Base-by-base conservation (phyloP, 2,888 invertebrate species). In the Poecilus cupreus region DNA sequence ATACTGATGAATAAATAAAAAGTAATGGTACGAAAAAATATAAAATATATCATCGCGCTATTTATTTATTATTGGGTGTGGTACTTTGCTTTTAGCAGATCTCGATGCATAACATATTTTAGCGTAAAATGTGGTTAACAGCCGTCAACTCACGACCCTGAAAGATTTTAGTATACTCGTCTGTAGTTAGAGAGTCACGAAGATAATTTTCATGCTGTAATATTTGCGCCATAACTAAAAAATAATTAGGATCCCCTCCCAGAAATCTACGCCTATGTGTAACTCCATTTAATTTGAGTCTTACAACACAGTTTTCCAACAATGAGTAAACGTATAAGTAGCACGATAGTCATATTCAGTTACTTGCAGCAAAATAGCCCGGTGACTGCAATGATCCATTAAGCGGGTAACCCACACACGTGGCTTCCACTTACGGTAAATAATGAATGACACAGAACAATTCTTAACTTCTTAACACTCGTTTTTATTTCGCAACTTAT, bases 371-470 rank as follows among this genome's bases (percentile, higher is more conserved):
- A 32, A 70, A 60, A 76, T 32, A n/a, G 26, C 26, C 22, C 0
- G 22, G 68, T 49, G 70, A 79, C 37, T 79, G 8, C 68, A 79
- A 49, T 46, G 68, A 11, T 64, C 24, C 49, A 46, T 68, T 26
- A 43, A 3, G 11, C 79, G 49, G 46, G 11, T 16, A 78, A 78
- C 46, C 64, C 46, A 26, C 64, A 72, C 72, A 22, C 22, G 72
- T 72, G 43, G 39, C 11, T 39, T 13, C 49, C 32, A 46, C 43
- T 60, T 78, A 78, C 60, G 60, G 60, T 22, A 57, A 70, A 64
- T 79, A 78, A 79, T 49, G 64, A 64, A 79, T 49, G 64, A 64
- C 70, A 64, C 22, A 68, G 37, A 79, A 79, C 51, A 68, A 79
- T 32, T 32, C 32, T 32, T 32, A 32, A 8, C 32, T 54, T 70